Percentiles rank a stretch among this genome's conserved stretches.
Conservation (phyloP, 1,140 invertebrate species). For the Bursaphelenchus mucronatus region DNA sequence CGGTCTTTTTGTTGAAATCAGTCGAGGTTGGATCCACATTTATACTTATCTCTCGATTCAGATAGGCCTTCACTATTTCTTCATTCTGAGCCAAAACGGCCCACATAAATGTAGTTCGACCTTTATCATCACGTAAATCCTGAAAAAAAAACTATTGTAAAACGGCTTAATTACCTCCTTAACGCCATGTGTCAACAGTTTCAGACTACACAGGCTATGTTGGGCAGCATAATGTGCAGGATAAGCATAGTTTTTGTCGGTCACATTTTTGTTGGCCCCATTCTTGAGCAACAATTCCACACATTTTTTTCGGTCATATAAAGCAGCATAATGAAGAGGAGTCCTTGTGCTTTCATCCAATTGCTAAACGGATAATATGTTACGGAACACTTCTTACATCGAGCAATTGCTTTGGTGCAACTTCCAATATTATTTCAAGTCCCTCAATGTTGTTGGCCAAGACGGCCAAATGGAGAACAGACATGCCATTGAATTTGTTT, state of each 20-base stretch:
- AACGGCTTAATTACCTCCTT: conserved; percentile 25
- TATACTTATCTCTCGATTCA: conserved; percentile 17
- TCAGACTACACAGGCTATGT: conserved; percentile 23
- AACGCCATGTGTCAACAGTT: conserved; percentile 20
- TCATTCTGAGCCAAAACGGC: conserved; percentile 41
- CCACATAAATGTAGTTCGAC: conserved; percentile 43
- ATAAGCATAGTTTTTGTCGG: conserved; percentile 34
- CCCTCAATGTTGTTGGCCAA: conserved; percentile 32
- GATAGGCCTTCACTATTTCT: conserved; percentile 31
- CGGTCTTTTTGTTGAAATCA: conserved; percentile 28
- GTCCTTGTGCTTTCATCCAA: conserved; percentile 39
- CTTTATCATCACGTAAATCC: conserved; percentile 35
- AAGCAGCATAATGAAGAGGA: conserved; percentile 41
- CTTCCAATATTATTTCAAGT: conserved; percentile 22
- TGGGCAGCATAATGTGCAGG: conserved; percentile 48
- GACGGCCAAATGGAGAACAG: conserved; percentile 42
- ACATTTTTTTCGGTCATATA: conserved; percentile 30
- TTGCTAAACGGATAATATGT: conserved; percentile 21
- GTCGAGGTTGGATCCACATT: background rate
- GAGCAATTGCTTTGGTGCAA: too few species aligned
- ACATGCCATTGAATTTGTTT: conserved; percentile 39
- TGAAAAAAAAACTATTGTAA: conserved; percentile 28
- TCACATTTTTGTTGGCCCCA: conserved; percentile 35
- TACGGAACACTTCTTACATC: background rate
- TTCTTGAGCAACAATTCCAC: conserved; percentile 24